These are phyloP conservation scores for Augiades crinisus DNA, from an alignment of 2,888 invertebrate species.

Conservation along the genomic window DNA sequence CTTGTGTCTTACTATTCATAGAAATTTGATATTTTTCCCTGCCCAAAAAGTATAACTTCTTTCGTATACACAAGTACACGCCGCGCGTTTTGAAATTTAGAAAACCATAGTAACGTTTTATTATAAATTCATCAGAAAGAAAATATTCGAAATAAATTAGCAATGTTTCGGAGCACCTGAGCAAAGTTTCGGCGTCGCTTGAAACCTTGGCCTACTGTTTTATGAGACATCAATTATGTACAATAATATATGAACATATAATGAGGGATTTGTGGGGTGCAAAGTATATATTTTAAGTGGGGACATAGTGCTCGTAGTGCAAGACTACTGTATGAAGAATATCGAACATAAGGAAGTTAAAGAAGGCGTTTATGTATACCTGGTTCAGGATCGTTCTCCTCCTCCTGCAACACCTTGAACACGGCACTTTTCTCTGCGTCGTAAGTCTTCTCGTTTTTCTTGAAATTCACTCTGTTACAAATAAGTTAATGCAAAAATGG, in stretches of 20 bases:
- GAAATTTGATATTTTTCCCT: no score
- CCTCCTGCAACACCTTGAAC: conserved; percentile 94
- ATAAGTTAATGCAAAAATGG: conserved; percentile 16
- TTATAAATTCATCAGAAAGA: background rate
- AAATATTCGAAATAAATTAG: background rate
- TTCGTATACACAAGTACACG: no score
- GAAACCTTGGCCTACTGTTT: background rate
- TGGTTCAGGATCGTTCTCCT: conserved; percentile 90
- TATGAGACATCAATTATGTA: conserved; percentile 4
- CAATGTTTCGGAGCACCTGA: background rate
- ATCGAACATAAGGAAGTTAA: background rate
- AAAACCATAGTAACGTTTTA: background rate
- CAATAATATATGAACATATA: conserved; percentile 6
- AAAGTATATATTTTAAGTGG: background rate
- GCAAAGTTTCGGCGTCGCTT: background rate
- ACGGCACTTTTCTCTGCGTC: conserved; percentile 94
- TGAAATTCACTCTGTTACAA: conserved; percentile 92
- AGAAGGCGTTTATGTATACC: conserved; percentile 70
- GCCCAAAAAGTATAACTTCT: no score
- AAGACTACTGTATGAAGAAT: background rate
- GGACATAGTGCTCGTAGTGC: background rate
- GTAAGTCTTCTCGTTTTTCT: conserved; percentile 96
- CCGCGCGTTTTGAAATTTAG: background rate
- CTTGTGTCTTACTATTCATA: no score
- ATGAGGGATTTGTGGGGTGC: conserved; percentile 10